Percentiles rank a stretch among this genome's conserved stretches.
Evolutionary conservation across 92 coral and sea anemone genomes (phyloP).

Genomic region (Muricea muricata): DNA sequence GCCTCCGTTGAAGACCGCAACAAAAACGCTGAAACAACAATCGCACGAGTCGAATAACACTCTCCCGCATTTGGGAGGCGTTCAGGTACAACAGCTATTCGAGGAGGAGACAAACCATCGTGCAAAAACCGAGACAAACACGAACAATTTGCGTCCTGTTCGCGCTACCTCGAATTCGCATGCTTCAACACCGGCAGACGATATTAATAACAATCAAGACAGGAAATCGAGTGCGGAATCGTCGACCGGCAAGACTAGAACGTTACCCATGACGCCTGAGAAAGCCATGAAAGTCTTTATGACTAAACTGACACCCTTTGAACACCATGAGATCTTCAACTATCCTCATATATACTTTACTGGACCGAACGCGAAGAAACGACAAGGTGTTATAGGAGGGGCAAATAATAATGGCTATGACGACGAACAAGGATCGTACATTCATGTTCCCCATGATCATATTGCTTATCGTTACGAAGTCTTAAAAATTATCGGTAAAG

Average conservation of each 20-base stretch:
- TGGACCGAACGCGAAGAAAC: slow-evolving; percentile 96
- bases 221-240: slow-evolving; percentile 72
- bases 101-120: slow-evolving; percentile 97
- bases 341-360: slow-evolving; percentile 96
- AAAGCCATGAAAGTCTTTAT: slow-evolving; percentile 93
- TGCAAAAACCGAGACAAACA: slow-evolving; percentile 78
- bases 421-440: slow-evolving; percentile 97
- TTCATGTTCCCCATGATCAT: slow-evolving; percentile 99
- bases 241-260: slow-evolving; percentile 74
- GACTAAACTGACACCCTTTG: slow-evolving; percentile 96
- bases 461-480: slow-evolving; percentile 97
- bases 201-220: slow-evolving; percentile 77
- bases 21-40: slow-evolving; percentile 84
- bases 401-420: slow-evolving; percentile 97
- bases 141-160: slow-evolving; percentile 49
- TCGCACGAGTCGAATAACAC: slow-evolving; percentile 75
- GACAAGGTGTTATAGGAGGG: slow-evolving; percentile 99
- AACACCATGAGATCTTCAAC: slow-evolving; percentile 95
- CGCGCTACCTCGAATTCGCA: slow-evolving; percentile 81
- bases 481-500: slow-evolving; percentile 93
- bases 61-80: slow-evolving; percentile 94
- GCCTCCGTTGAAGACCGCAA: slow-evolving; percentile 95
- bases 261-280: slow-evolving; percentile 86
- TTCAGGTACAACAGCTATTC: slow-evolving; percentile 98
- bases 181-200: slow-evolving; percentile 80